Evolutionary conservation across 2,797 vertebrate species (phyloP), one percentile per base, ranked within the genome.

Genomic region (Sphenopsis melanotis): DNA sequence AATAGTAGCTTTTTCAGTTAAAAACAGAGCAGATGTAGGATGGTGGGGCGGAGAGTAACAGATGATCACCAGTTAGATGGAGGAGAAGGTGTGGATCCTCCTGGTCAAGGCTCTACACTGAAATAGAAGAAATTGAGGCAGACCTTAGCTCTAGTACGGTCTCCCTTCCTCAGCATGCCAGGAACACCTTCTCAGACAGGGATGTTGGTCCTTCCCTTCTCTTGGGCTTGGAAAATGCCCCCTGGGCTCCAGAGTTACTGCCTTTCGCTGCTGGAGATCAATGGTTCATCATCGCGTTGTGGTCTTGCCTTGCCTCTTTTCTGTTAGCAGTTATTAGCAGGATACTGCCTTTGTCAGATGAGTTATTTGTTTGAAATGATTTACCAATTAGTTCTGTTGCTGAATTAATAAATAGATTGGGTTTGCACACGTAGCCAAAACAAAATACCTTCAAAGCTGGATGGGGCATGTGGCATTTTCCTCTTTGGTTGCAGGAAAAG

Each of bases 211-310:
- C 69, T 77, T 61, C 29, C 27, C 20, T 82, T 83, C 74, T 37
- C 0, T 32, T 46, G n/a, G 37, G 37, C 49, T 22, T 60, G 14
- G 32, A 49, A 59, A 56, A 52, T 29, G 10, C 5, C 16, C 11
- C 37, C 27, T 44, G 55, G 42, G 21, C 19, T 94, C 15, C 39
- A 59, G 34, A 69, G 27, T 42, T 66, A 22, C 36, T 55, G n/a
- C 9, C 11, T 36, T 39, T 61, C 7, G 0, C 63, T 80, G 57
- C 30, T 27, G 21, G 44, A 24, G 24, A 46, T 50, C 56, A 68
- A n/a, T 12, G 21, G 55, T 12, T 80, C 13, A 37, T 52, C 8
- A 9, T 29, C 0, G 0, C 7, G 24, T 44, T 3, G 1, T 11
- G 23, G 19, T 49, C 72, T 57, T 68, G 39, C 39, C 61, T 66